Percentiles rank a stretch among this genome's conserved stretches.
Conservation (phyloP, 2,888 invertebrate species). For the Aradus depressus region DNA sequence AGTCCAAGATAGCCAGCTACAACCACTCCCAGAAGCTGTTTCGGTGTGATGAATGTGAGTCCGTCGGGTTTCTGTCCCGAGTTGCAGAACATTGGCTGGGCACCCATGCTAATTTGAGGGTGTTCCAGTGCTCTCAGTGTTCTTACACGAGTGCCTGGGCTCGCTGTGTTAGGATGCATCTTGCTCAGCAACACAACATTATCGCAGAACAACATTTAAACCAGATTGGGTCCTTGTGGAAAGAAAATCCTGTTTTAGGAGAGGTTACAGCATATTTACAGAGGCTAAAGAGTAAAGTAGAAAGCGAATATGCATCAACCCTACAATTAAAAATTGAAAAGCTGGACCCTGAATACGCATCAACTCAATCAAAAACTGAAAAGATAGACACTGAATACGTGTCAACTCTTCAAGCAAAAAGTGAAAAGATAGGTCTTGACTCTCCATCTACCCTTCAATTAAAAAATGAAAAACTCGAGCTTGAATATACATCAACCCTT, state of each 20-base stretch:
- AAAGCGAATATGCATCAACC: conserved; percentile 31
- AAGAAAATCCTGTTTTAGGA: conserved; percentile 61
- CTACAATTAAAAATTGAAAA: conserved; percentile 5
- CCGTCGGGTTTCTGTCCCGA: conserved; percentile 59
- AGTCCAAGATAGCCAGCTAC: conserved; percentile 69
- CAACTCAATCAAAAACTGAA: background rate
- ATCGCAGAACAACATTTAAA: conserved; percentile 51
- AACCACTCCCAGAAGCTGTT: conserved; percentile 64
- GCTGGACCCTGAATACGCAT: background rate
- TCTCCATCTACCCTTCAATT: no score
- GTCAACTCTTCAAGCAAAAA: no score
- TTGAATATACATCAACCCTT: no score
- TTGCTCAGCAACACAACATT: conserved; percentile 59
- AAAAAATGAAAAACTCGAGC: no score
- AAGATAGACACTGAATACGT: conserved; percentile 5
- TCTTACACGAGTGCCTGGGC: conserved; percentile 67
- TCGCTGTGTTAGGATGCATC: conserved; percentile 59
- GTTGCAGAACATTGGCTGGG: conserved; percentile 69
- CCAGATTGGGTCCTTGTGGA: conserved; percentile 44
- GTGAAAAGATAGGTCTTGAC: no score
- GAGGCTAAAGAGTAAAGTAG: conserved; percentile 52
- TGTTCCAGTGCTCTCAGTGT: conserved; percentile 54
- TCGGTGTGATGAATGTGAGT: conserved; percentile 63
- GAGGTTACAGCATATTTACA: conserved; percentile 61
- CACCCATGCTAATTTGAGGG: conserved; percentile 55